These are phyloP conservation scores for Zaprionus africanus DNA, from an alignment of 1,140 invertebrate genomes.

Conservation along the genomic window DNA sequence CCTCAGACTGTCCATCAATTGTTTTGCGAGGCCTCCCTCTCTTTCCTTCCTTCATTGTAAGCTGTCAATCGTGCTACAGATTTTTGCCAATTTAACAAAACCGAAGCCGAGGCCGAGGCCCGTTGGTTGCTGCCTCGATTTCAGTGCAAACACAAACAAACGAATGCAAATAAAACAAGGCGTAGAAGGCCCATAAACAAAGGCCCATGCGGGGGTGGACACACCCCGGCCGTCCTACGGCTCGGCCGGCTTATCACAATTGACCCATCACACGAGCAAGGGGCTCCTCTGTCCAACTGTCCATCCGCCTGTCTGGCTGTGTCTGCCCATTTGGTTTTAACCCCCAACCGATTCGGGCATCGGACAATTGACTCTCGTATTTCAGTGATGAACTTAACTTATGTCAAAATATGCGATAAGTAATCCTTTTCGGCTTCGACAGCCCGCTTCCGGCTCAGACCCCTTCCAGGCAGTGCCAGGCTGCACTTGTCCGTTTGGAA, in stretches of 20 bases:
- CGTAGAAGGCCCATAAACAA: slow-evolving; percentile 73
- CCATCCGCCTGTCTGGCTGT: slow-evolving; percentile 24
- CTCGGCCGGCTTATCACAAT: slow-evolving; percentile 47
- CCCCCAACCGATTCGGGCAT: slow-evolving; percentile 18
- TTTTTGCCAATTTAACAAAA: slow-evolving; percentile 72
- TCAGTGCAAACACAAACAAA: slow-evolving; percentile 80
- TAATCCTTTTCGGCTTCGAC: slow-evolving; percentile 78
- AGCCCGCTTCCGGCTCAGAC: slow-evolving; percentile 47
- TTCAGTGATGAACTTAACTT: slow-evolving; percentile 84
- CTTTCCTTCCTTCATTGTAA: slow-evolving; percentile 28
- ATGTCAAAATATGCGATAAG: slow-evolving; percentile 84
- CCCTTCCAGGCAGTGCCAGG: not conserved
- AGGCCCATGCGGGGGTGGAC: slow-evolving; percentile 57
- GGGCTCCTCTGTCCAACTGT: slow-evolving; percentile 5
- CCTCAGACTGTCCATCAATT: slow-evolving; percentile 59
- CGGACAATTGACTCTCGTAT: slow-evolving; percentile 81
- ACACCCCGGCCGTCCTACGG: slow-evolving; percentile 5
- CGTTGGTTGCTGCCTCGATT: slow-evolving; percentile 63
- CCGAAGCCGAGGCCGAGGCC: slow-evolving; percentile 18
- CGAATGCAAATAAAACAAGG: slow-evolving; percentile 79
- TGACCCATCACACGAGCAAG: slow-evolving; percentile 44
- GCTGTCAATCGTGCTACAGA: slow-evolving; percentile 71
- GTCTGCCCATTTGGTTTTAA: slow-evolving; percentile 55
- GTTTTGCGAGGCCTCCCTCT: slow-evolving; percentile 45
- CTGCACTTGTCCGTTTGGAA: slow-evolving; percentile 42